Percentiles rank a stretch among this genome's conserved stretches.
Evolutionary conservation across 2,888 invertebrate genomes (phyloP).

Genomic region (Noctua janthina): DNA sequence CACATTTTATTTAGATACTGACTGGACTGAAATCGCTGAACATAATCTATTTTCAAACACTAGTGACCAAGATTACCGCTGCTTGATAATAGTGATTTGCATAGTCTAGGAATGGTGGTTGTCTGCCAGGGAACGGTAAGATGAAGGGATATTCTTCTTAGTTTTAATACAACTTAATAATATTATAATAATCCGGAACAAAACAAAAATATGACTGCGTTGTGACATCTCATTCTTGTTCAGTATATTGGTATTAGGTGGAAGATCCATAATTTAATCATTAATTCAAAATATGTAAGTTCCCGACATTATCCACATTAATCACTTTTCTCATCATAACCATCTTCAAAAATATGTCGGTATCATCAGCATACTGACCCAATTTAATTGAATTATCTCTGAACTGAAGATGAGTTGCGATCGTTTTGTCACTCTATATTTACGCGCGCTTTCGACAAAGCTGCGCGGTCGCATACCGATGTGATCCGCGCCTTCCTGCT

Average conservation of each 20-base stretch:
- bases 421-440: slow-evolving; percentile 71
- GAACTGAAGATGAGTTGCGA: slow-evolving; percentile 61
- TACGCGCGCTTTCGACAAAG: slow-evolving; percentile 54
- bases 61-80: background rate
- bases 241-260: background rate
- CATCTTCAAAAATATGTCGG: slow-evolving; percentile 11
- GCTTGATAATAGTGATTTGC: background rate
- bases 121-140: background rate
- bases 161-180: background rate
- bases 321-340: background rate
- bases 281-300: background rate
- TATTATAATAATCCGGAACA: background rate
- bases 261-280: background rate
- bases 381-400: slow-evolving; percentile 55
- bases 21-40: background rate
- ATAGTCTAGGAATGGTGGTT: background rate
- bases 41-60: background rate
- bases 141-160: background rate
- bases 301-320: background rate
- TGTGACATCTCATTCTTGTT: background rate
- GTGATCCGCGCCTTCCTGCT: slow-evolving; percentile 80
- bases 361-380: slow-evolving; percentile 41
- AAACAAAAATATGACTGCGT: background rate
- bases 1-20: background rate
- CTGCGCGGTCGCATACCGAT: slow-evolving; percentile 66